Evolutionary conservation across 2,797 vertebrate species (phyloP).

Genomic region (Hephaestus fuliginosus): DNA sequence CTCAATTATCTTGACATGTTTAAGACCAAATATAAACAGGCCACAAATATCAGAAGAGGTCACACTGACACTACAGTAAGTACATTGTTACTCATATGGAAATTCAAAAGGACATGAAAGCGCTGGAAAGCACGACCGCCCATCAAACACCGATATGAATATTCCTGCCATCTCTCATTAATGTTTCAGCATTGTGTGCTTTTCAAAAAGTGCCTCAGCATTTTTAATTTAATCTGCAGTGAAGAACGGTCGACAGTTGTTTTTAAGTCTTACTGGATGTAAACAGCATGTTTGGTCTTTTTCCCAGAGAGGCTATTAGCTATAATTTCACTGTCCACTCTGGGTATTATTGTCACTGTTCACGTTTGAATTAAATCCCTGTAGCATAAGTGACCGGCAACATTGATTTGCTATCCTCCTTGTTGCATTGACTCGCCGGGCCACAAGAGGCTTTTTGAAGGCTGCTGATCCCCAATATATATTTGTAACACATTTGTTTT

Average conservation of each 20-base stretch:
- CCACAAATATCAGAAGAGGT: constrained; percentile 77
- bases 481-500: constrained; percentile 90
- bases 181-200: constrained; percentile 37
- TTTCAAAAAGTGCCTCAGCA: constrained; percentile 32
- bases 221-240: constrained; percentile 48
- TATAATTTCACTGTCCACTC: constrained; percentile 69
- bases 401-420: constrained; percentile 87
- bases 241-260: constrained; percentile 43
- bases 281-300: constrained; percentile 56
- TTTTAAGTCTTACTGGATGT: constrained; percentile 51
- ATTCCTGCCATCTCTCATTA: constrained; percentile 34
- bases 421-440: constrained; percentile 83
- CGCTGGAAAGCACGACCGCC: constrained; percentile 44
- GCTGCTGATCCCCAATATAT: constrained; percentile 86
- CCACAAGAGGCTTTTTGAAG: constrained; percentile 84
- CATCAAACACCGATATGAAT: constrained; percentile 53
- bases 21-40: constrained; percentile 77
- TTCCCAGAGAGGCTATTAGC: constrained; percentile 70
- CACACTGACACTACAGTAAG: constrained; percentile 72
- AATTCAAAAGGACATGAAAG: constrained; percentile 65
- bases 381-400: constrained; percentile 81
- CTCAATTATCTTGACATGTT: constrained; percentile 80
- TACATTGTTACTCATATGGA: constrained; percentile 70
- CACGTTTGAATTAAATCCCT: constrained; percentile 84
- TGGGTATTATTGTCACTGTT: constrained; percentile 78